Base-by-base conservation (phyloP, 2,888 invertebrate species). In the Hirtodrosophila alboralis region DNA sequence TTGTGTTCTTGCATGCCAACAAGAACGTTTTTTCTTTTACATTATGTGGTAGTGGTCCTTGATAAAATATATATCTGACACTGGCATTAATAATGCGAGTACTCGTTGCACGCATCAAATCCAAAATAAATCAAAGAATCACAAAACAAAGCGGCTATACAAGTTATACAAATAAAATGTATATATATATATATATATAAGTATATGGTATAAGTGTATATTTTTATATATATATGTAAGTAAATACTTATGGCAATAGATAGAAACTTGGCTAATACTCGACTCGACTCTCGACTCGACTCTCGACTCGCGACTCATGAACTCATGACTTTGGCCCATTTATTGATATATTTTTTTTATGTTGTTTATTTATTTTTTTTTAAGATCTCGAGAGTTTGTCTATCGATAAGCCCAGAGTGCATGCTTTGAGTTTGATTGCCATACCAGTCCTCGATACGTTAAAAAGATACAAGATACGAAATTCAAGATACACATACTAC, bases 11-110 rank as follows among this genome's bases (percentile, higher is more conserved):
- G 87, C 77, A 86, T 86, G 87, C 88, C 88, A 78, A 88, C 88
- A 89, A 88, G 88, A 88, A 88, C 88, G 59, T 88, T 89, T 88
- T 88, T 88, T 89, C 89, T 84, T 88, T 88, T 88, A 88, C 88
- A 88, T 88, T 88, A 88, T 89, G 88, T 88, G 86, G 87, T 87
- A 86, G 89, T 88, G 78, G 81, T 73, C 79, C 66, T 72, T 83
- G 70, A 66, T 61, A 65, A 23, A 21, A n/a, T 21, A 21, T 23
- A 80, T 66, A 67, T 61, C 70, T 71, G 58, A 58, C 61, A 63
- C 73, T 62, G 70, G 61, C 78, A 69, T 47, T 75, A 52, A 66
- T 48, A 60, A 61, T 65, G 70, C 70, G 69, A 69, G 60, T 51
- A 56, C 70, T 66, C 61, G 66, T 70, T 57, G 66, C 66, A 71